A percentile compares a stretch with the other conserved stretches of the same genome.
phyloP scores from a whole-genome alignment of 2,113 vertebrate species.

The Ranitomeya imitator region DNA sequence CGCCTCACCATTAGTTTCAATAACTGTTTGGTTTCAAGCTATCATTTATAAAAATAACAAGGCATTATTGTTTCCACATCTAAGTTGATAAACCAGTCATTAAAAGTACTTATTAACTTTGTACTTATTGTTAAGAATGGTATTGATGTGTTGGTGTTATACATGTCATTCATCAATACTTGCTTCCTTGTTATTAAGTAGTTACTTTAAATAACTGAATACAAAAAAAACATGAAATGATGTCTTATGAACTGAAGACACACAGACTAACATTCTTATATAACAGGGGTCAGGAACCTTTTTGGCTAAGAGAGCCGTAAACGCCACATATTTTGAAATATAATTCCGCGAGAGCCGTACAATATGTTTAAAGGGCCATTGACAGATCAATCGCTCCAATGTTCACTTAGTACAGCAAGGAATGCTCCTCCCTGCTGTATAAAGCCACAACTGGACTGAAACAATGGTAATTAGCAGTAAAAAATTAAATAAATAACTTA shows the following conservation, averaged over 20 bases:
- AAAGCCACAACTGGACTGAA: no score
- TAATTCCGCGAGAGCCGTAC: no score
- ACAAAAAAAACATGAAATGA: background rate
- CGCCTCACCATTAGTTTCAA: constrained; percentile 50
- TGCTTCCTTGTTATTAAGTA: background rate
- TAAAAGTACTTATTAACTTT: constrained; percentile 29
- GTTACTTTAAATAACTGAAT: background rate
- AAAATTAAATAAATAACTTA: no score
- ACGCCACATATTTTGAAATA: no score
- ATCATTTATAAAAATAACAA: constrained; percentile 41
- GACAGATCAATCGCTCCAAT: no score
- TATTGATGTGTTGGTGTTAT: constrained; percentile 25
- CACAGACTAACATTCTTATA: no score
- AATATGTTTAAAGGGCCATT: no score
- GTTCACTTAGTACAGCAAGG: no score
- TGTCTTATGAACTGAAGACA: background rate
- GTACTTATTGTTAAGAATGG: constrained; percentile 31
- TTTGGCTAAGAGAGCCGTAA: no score
- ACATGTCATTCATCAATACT: constrained; percentile 15
- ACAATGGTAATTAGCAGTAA: no score
- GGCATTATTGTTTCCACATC: constrained; percentile 11
- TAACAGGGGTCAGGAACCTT: no score
- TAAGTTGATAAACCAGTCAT: constrained; percentile 28
- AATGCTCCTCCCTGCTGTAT: no score
- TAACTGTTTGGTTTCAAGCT: constrained; percentile 49